phyloP scores from a whole-genome alignment of 2,113 vertebrate genomes.

The Crotalus helleri region DNA sequence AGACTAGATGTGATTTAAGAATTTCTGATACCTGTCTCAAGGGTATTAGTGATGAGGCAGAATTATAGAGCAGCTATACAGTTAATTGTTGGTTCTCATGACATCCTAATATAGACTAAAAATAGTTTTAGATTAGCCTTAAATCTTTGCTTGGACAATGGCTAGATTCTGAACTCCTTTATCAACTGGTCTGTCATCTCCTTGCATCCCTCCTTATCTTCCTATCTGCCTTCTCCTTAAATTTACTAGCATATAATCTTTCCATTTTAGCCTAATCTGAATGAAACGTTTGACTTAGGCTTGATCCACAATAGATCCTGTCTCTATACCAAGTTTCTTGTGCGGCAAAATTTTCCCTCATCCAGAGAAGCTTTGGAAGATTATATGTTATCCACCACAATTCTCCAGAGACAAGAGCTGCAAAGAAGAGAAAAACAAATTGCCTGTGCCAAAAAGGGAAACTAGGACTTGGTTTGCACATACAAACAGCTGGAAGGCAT shows the following conservation, averaged over 20 bases:
- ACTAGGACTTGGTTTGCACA: background rate
- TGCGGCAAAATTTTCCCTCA: background rate
- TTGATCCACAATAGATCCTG: background rate
- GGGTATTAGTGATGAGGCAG: background rate
- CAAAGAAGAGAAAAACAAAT: background rate
- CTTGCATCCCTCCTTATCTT: background rate
- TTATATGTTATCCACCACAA: background rate
- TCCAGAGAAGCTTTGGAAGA: conserved; percentile 1
- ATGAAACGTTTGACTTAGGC: background rate
- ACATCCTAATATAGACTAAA: background rate
- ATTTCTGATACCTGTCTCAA: background rate
- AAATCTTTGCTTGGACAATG: background rate
- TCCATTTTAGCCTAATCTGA: background rate
- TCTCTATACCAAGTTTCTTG: background rate
- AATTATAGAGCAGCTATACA: background rate
- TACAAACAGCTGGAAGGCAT: background rate
- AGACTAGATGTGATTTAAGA: background rate
- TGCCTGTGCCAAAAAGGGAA: background rate
- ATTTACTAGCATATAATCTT: background rate
- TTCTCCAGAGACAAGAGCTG: background rate
- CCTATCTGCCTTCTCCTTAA: background rate
- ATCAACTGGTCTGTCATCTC: background rate
- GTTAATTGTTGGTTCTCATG: background rate
- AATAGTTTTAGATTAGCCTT: background rate
- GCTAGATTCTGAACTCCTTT: background rate